phyloP scores from a whole-genome alignment of 2,888 invertebrate genomes.

The Heliconius cydno region DNA sequence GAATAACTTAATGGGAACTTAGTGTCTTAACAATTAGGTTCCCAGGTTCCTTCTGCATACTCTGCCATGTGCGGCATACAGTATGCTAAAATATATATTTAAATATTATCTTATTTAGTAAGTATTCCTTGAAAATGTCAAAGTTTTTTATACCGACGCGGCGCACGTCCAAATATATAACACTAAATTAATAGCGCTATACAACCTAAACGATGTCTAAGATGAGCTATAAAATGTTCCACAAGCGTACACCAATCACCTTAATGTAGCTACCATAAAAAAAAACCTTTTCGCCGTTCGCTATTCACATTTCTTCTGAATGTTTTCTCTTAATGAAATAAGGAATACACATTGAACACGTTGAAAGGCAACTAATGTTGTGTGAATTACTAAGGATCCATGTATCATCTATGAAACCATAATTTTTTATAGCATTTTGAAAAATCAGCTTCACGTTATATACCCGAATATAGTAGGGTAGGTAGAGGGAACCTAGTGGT shows the following conservation, averaged over 20 bases:
- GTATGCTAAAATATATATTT: too few species aligned
- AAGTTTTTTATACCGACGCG: too few species aligned
- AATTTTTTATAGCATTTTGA: slow-evolving; percentile 47
- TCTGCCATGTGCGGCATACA: too few species aligned
- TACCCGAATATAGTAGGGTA: too few species aligned
- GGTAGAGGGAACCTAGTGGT: too few species aligned
- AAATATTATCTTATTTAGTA: too few species aligned
- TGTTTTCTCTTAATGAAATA: slow-evolving; percentile 73
- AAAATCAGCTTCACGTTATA: too few species aligned
- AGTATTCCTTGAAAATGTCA: too few species aligned
- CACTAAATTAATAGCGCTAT: slow-evolving; percentile 41
- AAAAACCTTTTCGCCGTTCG: slow-evolving; percentile 69
- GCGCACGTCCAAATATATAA: neutral
- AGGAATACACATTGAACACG: slow-evolving; percentile 61
- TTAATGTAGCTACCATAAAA: slow-evolving; percentile 77
- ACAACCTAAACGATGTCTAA: slow-evolving; percentile 64
- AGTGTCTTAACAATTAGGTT: too few species aligned
- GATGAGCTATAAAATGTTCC: slow-evolving; percentile 77
- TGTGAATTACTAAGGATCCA: slow-evolving; percentile 49
- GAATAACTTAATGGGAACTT: too few species aligned
- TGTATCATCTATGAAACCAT: slow-evolving; percentile 35
- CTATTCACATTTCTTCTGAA: slow-evolving; percentile 68
- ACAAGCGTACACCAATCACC: slow-evolving; percentile 78
- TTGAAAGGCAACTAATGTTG: slow-evolving; percentile 34
- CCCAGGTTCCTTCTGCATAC: too few species aligned